Evolutionary conservation across 2,888 invertebrate genomes (phyloP).

Genomic region (Drosophila neonasuta): DNA sequence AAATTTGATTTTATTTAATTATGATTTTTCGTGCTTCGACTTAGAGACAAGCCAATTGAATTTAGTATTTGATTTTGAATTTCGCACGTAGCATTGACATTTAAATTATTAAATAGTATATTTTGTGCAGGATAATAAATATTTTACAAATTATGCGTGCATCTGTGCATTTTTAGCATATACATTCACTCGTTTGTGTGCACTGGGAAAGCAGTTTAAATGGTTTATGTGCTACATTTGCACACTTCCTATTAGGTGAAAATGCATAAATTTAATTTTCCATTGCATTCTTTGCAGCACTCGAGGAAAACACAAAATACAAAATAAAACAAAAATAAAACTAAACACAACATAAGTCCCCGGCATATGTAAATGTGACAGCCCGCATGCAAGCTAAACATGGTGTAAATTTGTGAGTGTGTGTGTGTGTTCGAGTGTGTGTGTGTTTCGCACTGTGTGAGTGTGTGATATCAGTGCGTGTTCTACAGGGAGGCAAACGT

Average conservation of each 20-base stretch:
- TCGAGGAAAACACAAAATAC: slow-evolving; percentile 20
- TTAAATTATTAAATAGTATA: slow-evolving; percentile 7
- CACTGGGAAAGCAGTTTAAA: slow-evolving; percentile 33
- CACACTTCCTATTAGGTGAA: slow-evolving; percentile 41
- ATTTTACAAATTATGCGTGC: slow-evolving; percentile 11
- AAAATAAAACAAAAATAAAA: slow-evolving; percentile 19
- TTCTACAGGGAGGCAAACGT: slow-evolving; percentile 36
- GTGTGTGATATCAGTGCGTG: slow-evolving; percentile 67
- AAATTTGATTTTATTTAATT: background rate
- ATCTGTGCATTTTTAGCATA: slow-evolving; percentile 24
- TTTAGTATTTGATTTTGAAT: slow-evolving; percentile 7
- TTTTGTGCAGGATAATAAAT: slow-evolving; percentile 2
- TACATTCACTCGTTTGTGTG: background rate
- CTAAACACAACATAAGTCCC: slow-evolving; percentile 46
- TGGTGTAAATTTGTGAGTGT: slow-evolving; percentile 4
- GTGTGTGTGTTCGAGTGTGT: slow-evolving; percentile 3
- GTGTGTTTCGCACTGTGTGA: slow-evolving; percentile 7
- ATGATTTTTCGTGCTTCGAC: background rate
- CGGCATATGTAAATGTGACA: slow-evolving; percentile 68
- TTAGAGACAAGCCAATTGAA: background rate
- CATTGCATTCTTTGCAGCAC: slow-evolving; percentile 47
- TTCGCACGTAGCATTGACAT: slow-evolving; percentile 4
- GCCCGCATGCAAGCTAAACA: slow-evolving; percentile 44
- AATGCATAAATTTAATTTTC: slow-evolving; percentile 64
- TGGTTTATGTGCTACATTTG: slow-evolving; percentile 46